phyloP scores from a whole-genome alignment of 1,140 invertebrate genomes.

The Papilio xuthus region DNA sequence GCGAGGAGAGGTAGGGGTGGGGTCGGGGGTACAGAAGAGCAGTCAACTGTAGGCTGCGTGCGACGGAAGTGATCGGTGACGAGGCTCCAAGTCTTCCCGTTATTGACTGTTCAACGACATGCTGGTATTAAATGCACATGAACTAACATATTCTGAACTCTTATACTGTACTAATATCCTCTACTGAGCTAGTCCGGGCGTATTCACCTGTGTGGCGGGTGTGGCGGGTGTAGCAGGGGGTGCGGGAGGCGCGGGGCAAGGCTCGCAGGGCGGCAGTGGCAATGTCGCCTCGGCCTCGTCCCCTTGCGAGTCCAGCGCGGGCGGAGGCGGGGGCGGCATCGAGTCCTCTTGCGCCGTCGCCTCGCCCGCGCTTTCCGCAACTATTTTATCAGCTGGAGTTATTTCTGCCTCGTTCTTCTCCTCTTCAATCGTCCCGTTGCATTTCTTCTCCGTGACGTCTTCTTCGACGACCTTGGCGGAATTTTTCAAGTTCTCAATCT shows the following conservation, averaged over 20 bases:
- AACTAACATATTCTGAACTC: slow-evolving; percentile 65
- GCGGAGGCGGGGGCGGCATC: slow-evolving; percentile 48
- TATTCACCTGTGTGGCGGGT: slow-evolving; percentile 70
- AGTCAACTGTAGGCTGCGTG: slow-evolving; percentile 47
- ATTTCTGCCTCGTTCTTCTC: slow-evolving; percentile 30
- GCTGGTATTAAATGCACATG: slow-evolving; percentile 71
- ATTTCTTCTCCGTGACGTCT: slow-evolving; percentile 41
- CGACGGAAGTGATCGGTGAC: slow-evolving; percentile 49
- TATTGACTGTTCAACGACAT: slow-evolving; percentile 69
- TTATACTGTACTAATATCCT: slow-evolving; percentile 70
- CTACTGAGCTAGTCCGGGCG: slow-evolving; percentile 72
- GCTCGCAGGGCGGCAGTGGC: slow-evolving; percentile 53
- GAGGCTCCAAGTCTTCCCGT: slow-evolving; percentile 62
- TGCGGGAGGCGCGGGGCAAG: slow-evolving; percentile 42
- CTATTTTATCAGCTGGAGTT: neutral
- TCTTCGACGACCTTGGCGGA: slow-evolving; percentile 41
- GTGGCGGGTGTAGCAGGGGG: slow-evolving; percentile 47
- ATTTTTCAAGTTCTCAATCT: slow-evolving; percentile 40
- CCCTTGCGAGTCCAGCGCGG: slow-evolving; percentile 41
- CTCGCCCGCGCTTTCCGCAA: slow-evolving; percentile 33
- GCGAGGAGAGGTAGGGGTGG: slow-evolving; percentile 48
- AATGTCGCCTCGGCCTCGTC: slow-evolving; percentile 46
- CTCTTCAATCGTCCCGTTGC: slow-evolving; percentile 50
- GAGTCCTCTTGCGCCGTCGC: slow-evolving; percentile 47
- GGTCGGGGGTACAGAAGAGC: slow-evolving; percentile 46